A percentile compares a stretch with the other conserved stretches of the same genome.
Evolutionary conservation across 64 coral and sea anemone genomes (phyloP).

Genomic region (Platygyra sinensis): DNA sequence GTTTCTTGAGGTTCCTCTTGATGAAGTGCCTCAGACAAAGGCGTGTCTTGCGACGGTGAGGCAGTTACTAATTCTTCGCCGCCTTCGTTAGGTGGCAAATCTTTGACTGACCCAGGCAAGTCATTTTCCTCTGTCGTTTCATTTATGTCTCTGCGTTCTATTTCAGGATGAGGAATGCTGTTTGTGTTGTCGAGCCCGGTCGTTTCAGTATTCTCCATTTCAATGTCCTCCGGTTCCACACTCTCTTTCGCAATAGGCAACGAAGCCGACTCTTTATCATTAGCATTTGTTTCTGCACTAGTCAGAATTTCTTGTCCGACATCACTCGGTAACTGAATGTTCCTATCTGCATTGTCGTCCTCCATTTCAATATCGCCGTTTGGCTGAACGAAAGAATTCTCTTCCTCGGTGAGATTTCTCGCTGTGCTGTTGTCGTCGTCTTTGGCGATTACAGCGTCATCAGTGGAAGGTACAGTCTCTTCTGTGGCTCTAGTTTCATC

Average conservation of each 20-base stretch:
- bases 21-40: not conserved
- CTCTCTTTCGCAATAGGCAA: not conserved
- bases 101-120: not conserved
- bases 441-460: not conserved
- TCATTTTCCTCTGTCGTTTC: not conserved
- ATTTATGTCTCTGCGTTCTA: no score
- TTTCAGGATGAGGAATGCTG: not conserved
- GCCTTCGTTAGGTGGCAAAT: not conserved
- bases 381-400: not conserved
- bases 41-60: not conserved
- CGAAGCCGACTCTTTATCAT: not conserved
- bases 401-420: not conserved
- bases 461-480: not conserved
- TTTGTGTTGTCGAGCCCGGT: not conserved
- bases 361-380: conserved; percentile 17
- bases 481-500: not conserved
- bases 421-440: not conserved
- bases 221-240: not conserved
- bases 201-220: conserved; percentile 4
- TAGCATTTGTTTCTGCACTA: not conserved
- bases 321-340: not conserved
- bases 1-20: not conserved
- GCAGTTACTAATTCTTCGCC: not conserved
- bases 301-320: not conserved
- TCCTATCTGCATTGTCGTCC: not conserved